Conservation (phyloP, 92 coral and sea anemone genomes). For the Plumapathes pennacea region DNA sequence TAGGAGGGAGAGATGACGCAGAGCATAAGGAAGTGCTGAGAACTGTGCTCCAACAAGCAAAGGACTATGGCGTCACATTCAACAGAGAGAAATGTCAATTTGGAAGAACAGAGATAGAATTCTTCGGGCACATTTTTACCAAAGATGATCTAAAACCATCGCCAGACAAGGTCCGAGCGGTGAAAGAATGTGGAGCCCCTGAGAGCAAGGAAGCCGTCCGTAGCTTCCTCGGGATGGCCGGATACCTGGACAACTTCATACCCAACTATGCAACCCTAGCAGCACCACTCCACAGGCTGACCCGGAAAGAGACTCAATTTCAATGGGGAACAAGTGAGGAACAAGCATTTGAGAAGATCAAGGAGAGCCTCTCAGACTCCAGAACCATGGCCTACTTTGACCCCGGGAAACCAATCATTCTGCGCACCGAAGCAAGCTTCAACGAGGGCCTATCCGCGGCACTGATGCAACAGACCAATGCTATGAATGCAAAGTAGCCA, state of each 20-base stretch:
- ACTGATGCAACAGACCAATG: conserved; percentile 45
- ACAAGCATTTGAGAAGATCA: conserved; percentile 39
- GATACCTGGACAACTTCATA: conserved; percentile 52
- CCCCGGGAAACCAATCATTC: conserved; percentile 14
- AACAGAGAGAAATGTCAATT: conserved; percentile 54
- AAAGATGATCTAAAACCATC: conserved; percentile 50
- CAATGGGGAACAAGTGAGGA: conserved; percentile 23
- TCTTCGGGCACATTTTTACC: conserved; percentile 54
- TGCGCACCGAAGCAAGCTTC: no score
- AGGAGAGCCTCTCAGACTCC: conserved; percentile 47
- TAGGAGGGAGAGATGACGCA: conserved; percentile 12
- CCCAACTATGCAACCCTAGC: conserved; percentile 25
- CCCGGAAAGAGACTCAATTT: conserved; percentile 39
- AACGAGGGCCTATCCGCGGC: conserved; percentile 43
- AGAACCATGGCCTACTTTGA: conserved; percentile 39
- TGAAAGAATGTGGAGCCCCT: conserved; percentile 53
- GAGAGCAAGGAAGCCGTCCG: conserved; percentile 53
- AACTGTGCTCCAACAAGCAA: conserved; percentile 43
- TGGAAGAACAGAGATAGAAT: conserved; percentile 26
- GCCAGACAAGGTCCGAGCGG: conserved; percentile 55
- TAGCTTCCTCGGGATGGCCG: conserved; percentile 68
- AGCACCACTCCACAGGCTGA: conserved; percentile 35
- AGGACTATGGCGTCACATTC: conserved; percentile 22
- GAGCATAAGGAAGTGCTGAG: conserved; percentile 26
- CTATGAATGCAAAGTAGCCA: conserved; percentile 34